Evolutionary conservation across 35 echinoderm and acorn worm species (phyloP).

Genomic region (Apostichopus californicus): DNA sequence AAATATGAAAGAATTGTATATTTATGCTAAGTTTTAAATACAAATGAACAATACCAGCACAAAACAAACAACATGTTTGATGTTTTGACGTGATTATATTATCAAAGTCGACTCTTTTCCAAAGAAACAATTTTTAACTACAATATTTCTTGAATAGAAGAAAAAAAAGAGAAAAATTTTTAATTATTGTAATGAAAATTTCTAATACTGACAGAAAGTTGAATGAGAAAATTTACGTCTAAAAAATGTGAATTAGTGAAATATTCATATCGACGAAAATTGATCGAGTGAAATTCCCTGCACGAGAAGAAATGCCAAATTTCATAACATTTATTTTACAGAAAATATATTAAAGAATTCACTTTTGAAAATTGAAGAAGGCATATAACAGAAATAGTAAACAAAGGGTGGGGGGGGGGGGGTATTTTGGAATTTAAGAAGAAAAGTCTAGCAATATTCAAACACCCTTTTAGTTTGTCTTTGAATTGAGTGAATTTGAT

Average conservation of each 20-base stretch:
- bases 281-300: neutral
- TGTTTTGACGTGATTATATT: neutral
- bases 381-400: neutral
- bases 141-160: neutral
- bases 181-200: neutral
- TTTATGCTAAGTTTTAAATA: slow-evolving; percentile 15
- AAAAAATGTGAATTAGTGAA: neutral
- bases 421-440: neutral
- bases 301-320: neutral
- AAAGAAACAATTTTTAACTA: neutral
- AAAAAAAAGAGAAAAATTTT: neutral
- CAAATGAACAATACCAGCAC: neutral
- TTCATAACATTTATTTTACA: neutral
- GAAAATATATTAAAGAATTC: neutral
- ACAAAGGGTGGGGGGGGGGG: neutral
- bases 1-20: slow-evolving; percentile 37
- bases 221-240: neutral
- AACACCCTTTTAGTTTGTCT: too few species aligned
- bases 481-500: too few species aligned
- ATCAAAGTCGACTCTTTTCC: neutral
- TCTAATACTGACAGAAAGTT: neutral
- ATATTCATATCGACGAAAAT: neutral
- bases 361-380: neutral
- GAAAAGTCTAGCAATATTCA: too few species aligned
- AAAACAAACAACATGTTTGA: neutral